Evolutionary conservation across 2,888 invertebrate species (phyloP).

Genomic region (Melipona bicolor): DNA sequence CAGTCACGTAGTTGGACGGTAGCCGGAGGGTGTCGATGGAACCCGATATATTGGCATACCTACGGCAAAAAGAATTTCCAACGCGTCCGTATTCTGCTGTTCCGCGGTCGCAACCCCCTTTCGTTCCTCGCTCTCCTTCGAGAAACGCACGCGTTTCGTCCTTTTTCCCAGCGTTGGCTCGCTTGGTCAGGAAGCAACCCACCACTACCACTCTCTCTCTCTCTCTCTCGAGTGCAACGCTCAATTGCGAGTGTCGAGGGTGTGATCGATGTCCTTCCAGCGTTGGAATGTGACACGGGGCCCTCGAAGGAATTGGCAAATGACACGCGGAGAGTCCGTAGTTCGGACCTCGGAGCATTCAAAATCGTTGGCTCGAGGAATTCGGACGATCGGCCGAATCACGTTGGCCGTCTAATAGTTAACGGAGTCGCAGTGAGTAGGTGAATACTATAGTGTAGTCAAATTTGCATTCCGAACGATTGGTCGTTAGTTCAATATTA

Average conservation of each 20-base stretch:
- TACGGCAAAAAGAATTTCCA: constrained; percentile 83
- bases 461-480: too few species aligned
- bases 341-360: constrained; percentile 10
- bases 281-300: constrained; percentile 77
- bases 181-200: constrained; percentile 68
- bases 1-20: constrained; percentile 80
- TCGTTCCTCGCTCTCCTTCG: constrained; percentile 37
- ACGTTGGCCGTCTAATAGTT: background rate
- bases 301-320: constrained; percentile 64
- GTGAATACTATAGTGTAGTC: too few species aligned
- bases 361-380: constrained; percentile 42
- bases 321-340: constrained; percentile 54
- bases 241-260: constrained; percentile 80
- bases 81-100: constrained; percentile 66
- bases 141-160: constrained; percentile 67
- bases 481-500: too few species aligned
- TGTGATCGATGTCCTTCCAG: constrained; percentile 82
- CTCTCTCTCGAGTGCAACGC: constrained; percentile 65
- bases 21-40: constrained; percentile 72
- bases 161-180: constrained; percentile 58
- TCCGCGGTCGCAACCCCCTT: constrained; percentile 61
- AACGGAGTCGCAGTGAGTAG: too few species aligned
- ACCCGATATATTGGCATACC: constrained; percentile 84
- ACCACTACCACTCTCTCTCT: constrained; percentile 13
- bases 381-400: background rate